Base-by-base conservation (phyloP, 2,797 vertebrate species). In the Phoeniculus purpureus region DNA sequence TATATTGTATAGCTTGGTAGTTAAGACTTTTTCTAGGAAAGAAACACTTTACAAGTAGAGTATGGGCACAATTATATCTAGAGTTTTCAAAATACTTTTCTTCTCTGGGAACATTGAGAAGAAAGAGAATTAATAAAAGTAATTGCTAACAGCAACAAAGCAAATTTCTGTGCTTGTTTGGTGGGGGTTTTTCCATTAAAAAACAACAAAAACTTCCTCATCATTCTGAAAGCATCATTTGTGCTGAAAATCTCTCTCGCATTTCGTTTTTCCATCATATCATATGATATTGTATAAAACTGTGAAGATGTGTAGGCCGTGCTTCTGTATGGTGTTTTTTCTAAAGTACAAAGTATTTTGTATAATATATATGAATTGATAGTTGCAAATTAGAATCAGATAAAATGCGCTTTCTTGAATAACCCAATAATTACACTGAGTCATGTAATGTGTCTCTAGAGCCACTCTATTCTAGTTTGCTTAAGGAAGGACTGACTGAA, bases 401-500 rank as follows among this genome's bases (percentile, higher is more conserved):
- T 87, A 92, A 92, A 94, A 92, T 1, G 17, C 60, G 81, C 31
- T 95, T 75, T 75, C 70, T 87, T 79, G 85, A 94, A 89, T 64
- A 93, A 93, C 47, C 27, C 76, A 64, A 65, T 89, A 95, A 96
- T 95, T 95, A 91, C 54, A 88, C 34, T 82, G 85, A 93, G 92
- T 85, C 62, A 74, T 74, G 73, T 77, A 91, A 79, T 89, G 12
- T 76, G 61, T 92, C 82, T 93, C 86, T 77, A 86, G 85, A 89
- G 72, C 40, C 58, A 26, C 65, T 82, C 70, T 78, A 88, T 91
- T 90, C 34, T 68, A 31, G 26, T 85, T 87, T 88, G 50, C 60
- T 94, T 94, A 89, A 81, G 95, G 81, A 94, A 25, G 67, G 95
- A 32, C 55, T 90, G 87, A 93, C 62, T 94, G 76, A 90, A 93